Evolutionary conservation across 2,797 vertebrate genomes (phyloP), one percentile per base, ranked within the genome.

Genomic region (Orestias chungarensis): DNA sequence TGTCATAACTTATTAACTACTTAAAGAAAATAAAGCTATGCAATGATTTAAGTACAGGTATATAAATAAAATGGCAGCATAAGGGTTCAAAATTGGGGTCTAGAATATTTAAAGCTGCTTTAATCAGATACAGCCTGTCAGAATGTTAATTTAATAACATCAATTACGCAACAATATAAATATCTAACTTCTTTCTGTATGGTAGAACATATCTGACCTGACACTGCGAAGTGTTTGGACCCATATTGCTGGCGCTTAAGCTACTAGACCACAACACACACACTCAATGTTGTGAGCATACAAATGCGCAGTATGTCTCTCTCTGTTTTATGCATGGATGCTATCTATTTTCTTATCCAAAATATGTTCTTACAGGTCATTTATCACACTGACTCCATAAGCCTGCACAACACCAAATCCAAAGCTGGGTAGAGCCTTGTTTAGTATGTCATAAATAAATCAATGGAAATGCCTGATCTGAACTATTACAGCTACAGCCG

Each of bases 401-500:
- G 90, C 92, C 86, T 25, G 49, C 54, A 23, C 83, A 87, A 84
- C 83, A 88, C 71, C 88, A 88, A 79, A 91, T 78, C 83, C 79
- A 86, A 90, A 92, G 92, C 91, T 92, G 84, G 80, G 83, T 81
- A 92, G 87, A 93, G 85, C 90, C 90, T 91, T 93, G 91, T 93
- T 93, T 92, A 93, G 91, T 93, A 93, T 90, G 91, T 93, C 92
- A 93, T 93, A 93, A 93, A 93, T 93, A 93, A 93, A 93, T 93
- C 92, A 92, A 93, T 93, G 88, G 87, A 90, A 92, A 93, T 87
- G 91, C 86, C 90, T 90, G 91, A 92, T 92, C 90, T 92, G 83
- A 90, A 91, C 92, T 91, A 91, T 93, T 88, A 92, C 87, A 82
- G 89, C 89, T 85, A 90, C 89, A 90, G 74, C 68, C 85, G 31